Base-by-base conservation (phyloP, 2,888 invertebrate species). In the Dynastes maya region DNA sequence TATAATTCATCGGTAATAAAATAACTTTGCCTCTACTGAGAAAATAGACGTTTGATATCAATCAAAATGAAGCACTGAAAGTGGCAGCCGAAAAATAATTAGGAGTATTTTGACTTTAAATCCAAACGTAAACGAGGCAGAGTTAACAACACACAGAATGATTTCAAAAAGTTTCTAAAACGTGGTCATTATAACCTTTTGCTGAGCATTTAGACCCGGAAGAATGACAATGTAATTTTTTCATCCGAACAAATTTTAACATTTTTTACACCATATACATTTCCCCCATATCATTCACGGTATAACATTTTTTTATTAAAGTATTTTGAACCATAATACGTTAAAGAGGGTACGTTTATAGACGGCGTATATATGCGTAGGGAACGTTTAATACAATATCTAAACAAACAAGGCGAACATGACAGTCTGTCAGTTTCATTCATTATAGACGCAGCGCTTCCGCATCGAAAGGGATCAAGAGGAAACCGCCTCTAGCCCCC, bases 401-500 rank as follows among this genome's bases (percentile, higher is more conserved):
- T 58, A 72, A 72, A 58, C 72, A 72, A 72, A 72, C 72, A 40
- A 16, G 40, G 58, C 32, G 72, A 40, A 72, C 72, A 72, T 61
- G 72, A 72, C 72, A 72, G 58, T 40, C 72, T 72, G 72, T 72
- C 72, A 58, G 58, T 40, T 72, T 51, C 58, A 58, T 72, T 72
- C 72, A 72, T 72, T 72, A 11, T 45, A 72, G 72, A 72, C 32
- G 55, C n/a, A 55, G 32, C 55, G 37, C 72, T 72, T 72, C 72
- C 72, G 72, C 72, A 72, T 58, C 58, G 40, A 72, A n/a, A 72
- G 72, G 72, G 72, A 72, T 58, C 72, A 67, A 67, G 67, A 72
- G 72, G 58, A 72, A 72, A 45, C 40, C 71, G 71, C 55, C 16
- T 55, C 71, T 27, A 49, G 55, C 55, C 71, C 71, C 58, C n/a